Base-by-base conservation (phyloP, 2,888 invertebrate species). In the Aspidiotus destructor region DNA sequence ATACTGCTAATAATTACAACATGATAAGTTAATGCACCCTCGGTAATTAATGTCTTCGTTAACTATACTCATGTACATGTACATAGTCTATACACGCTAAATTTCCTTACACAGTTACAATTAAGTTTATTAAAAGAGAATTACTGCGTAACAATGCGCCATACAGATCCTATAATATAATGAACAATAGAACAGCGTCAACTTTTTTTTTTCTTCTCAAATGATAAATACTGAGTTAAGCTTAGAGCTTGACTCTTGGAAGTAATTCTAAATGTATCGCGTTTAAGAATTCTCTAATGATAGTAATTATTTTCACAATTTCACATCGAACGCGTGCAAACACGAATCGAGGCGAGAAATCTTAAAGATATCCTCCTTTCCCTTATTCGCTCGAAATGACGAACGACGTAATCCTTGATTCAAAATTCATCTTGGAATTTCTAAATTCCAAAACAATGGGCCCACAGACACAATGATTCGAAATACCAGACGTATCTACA, bases 21-120 rank as follows among this genome's bases (percentile, higher is more conserved):
- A 48, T 11, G 48, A n/a, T 48, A 48, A 11, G n/a, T 11, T 48
- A 48, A 48, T n/a, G 48, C 48, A 48, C 48, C 48, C 48, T n/a
- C 48, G 48, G 48, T 48, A 48, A 48, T 48, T 48, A 48, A 48
- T n/a, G 48, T 48, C 48, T n/a, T 13, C 48, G 48, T 48, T 48
- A 48, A 48, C 48, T 48, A n/a, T 13, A n/a, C 48, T 48, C 10
- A 13, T 48, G 28, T 28, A 28, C 28, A 28, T 28, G 28, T 28
- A 28, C 28, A 28, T 28, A 28, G 28, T 28, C 28, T 28, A 28
- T 28, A 28, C 28, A 28, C 28, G 28, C 28, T 48, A 11, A n/a
- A n/a, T 48, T 48, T 48, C 48, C 48, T 48, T 48, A 48, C 48
- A 48, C 48, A 48, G 48, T 48, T 48, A 48, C 48, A 48, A 48